Evolutionary conservation across 2,113 vertebrate genomes (phyloP), one percentile per base, ranked within the genome.

Genomic region (Nycticryphes semicollaris): DNA sequence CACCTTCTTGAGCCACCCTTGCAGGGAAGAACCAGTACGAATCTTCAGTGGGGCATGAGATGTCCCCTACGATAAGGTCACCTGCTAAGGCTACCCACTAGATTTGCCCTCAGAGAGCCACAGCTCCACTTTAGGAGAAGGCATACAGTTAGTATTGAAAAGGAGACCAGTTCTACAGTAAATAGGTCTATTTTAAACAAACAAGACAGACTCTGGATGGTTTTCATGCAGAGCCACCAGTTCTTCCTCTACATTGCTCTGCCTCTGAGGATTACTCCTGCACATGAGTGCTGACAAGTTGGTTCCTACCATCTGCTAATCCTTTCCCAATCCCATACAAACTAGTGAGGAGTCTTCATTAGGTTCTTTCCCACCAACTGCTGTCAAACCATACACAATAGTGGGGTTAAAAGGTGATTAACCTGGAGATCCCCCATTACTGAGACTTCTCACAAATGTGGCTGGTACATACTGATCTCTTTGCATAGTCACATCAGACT

Each of bases 241-340:
- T 53, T 97, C 75, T 85, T 69, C 39, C 37, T 76, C 72, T 75
- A 67, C 33, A 41, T 5, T 69, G 67, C 84, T 94, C 81, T 77
- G 66, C 62, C 83, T 77, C 57, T 83, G 76, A 94, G 87, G 92
- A 84, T 90, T 75, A 95, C 77, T 95, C 77, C 84, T 78, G 57
- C 64, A 74, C 67, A 48, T 24, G 3, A 1, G 7, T 17, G 20
- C 62, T 62, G 76, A 77, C 14, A 43, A 51, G 45, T 39, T 37
- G 27, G 53, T 48, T 18, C 48, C 45, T 84, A 84, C 20, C 33
- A 28, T 6, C 10, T 69, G 57, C 35, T 43, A 69, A 15, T 28
- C 20, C 41, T 6, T 63, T 67, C 56, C 57, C 37, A 30, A 28
- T 12, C 28, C 23, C 53, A 73, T 3, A 16, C 9, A 41, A 73